Evolutionary conservation across 2,797 vertebrate genomes (phyloP), one percentile per base, ranked within the genome.

Genomic region (Orestias chungarensis): DNA sequence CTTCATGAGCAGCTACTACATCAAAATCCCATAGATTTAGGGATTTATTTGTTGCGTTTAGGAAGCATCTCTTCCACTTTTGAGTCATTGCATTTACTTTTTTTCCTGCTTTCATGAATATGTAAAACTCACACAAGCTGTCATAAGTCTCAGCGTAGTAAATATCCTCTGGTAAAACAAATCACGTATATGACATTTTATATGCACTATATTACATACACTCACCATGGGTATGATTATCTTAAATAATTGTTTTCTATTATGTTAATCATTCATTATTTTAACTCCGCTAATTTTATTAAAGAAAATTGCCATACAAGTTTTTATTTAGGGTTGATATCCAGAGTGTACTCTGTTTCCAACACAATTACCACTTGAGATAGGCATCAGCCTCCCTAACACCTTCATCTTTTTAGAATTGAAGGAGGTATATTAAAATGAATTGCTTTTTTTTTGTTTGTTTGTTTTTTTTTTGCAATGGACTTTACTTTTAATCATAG

Each of bases 1-100:
- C 20, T 57, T 46, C n/a, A 50, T 44, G 46, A 38, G 54, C 23
- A 25, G 8, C n/a, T 11, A 15, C 17, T 14, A 46, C 15, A 66
- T 70, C 40, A 52, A 66, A 43, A 74, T 62, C 33, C 8, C 44
- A 62, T 11, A 67, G 14, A 69, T 55, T 79, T 55, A 33, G 42
- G 14, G 1, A 43, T n/a, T 29, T 31, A 15, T 38, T 54, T 29
- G 47, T 20, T 31, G 9, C 44, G n/a, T 35, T 64, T 57, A 20
- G 8, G 33, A 25, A 17, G 25, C 40, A 46, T 31, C 6, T 5
- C 6, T 61, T 0, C 31, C 23, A 64, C 23, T 35, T 50, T 8
- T 29, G 64, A 79, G 65, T 18, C 0, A 15, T 57, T 11, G 6
- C 12, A 31, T 47, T 68, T 68, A 15, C 42, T 47, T 25, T 17